Evolutionary conservation across 2,888 invertebrate genomes (phyloP).

Genomic region (Ormyrus rosae): DNA sequence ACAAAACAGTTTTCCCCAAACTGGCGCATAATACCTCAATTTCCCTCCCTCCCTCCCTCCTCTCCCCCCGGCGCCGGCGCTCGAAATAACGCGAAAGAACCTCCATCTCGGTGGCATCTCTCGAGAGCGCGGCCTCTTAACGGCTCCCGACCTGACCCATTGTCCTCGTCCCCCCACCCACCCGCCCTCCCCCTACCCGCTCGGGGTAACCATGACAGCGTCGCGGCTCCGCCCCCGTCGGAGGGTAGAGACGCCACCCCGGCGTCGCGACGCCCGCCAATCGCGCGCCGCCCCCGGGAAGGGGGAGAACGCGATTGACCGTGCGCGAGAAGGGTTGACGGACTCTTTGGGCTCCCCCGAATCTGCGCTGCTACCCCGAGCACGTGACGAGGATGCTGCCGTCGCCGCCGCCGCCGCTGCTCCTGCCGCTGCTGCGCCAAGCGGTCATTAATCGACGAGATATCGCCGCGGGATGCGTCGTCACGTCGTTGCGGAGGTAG

Average conservation of each 20-base stretch:
- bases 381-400: neutral
- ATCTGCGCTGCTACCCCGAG: too few species aligned
- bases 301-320: too few species aligned
- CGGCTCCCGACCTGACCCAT: too few species aligned
- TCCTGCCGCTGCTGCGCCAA: neutral
- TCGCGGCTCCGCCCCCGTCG: too few species aligned
- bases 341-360: too few species aligned
- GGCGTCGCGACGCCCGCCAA: neutral
- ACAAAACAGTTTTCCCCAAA: constrained; percentile 44
- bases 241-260: neutral
- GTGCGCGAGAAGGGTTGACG: too few species aligned
- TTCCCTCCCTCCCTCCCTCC: constrained; percentile 10
- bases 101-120: neutral
- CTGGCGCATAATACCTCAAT: constrained; percentile 16
- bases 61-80: neutral
- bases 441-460: neutral
- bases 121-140: neutral
- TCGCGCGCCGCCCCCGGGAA: constrained; percentile 57
- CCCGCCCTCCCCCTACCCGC: too few species aligned
- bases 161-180: neutral
- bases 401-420: constrained; percentile 8
- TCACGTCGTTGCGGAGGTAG: neutral
- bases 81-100: constrained; percentile 22
- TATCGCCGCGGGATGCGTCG: neutral
- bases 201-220: too few species aligned